Conservation (phyloP, 2,888 invertebrate species). For the Erpobdella octoculata region DNA sequence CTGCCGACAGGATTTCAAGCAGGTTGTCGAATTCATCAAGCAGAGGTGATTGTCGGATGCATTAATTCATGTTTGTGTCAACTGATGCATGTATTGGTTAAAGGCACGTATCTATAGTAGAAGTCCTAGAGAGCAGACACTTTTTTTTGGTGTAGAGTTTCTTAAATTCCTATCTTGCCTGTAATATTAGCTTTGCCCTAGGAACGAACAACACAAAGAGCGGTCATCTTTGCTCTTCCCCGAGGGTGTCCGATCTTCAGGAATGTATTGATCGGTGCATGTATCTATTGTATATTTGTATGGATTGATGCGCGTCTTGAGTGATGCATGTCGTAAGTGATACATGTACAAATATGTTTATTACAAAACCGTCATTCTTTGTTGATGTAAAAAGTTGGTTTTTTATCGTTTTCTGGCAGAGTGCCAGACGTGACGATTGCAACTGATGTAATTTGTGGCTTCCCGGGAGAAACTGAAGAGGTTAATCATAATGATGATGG, state of each 20-base stretch:
- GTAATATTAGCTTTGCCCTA: too few species aligned
- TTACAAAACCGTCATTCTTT: not conserved
- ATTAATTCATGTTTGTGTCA: not conserved
- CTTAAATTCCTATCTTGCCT: too few species aligned
- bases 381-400: not conserved
- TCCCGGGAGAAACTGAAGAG: slow-evolving; percentile 83
- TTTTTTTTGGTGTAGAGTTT: too few species aligned
- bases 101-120: not conserved
- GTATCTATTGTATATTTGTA: not conserved
- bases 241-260: too few species aligned
- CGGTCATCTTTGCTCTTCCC: too few species aligned
- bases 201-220: too few species aligned
- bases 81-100: not conserved
- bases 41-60: slow-evolving; percentile 57
- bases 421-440: slow-evolving; percentile 86
- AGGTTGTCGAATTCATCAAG: slow-evolving; percentile 74
- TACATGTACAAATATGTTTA: not conserved
- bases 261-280: not conserved
- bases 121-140: not conserved
- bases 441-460: slow-evolving; percentile 95
- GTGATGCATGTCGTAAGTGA: not conserved
- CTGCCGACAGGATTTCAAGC: slow-evolving; percentile 75
- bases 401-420: slow-evolving; percentile 55
- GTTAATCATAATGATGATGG: slow-evolving; percentile 38
- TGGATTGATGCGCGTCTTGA: too few species aligned